Base-by-base conservation (phyloP, 2,888 invertebrate genomes). In the Hypena proboscidalis region DNA sequence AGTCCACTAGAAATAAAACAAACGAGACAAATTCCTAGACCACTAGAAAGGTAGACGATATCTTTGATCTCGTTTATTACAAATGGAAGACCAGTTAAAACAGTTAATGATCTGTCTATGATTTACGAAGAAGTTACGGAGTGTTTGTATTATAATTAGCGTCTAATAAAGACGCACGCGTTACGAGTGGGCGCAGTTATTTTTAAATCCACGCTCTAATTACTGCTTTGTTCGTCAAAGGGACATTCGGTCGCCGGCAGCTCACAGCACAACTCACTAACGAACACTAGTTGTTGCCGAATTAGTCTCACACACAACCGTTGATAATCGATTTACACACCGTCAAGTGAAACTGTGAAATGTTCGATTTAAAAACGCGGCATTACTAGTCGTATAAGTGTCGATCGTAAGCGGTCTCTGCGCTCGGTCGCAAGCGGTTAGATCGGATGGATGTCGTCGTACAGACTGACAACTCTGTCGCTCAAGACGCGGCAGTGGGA, bases 371-470 rank as follows among this genome's bases (percentile, higher is more conserved):
- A 59, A 64, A 71, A 57, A 62, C 56, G 39, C 65, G 56, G 52
- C 47, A 62, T 64, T 65, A 61, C 58, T 51, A 56, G 56, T 59
- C 49, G 66, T 39, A 39, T 29, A 64, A 67, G 54, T 66, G 70
- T 70, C 64, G 65, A 70, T 73, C 68, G 62, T 49, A 58, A 59
- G 67, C 60, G 56, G 59, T 68, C 56, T 55, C 64, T 64, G 72
- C 77, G 71, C 76, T 68, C 77, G 74, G 72, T 66, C 59, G 70
- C 73, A 70, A 34, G 70, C 78, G 76, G 74, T 80, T 80, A 77
- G 70, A 79, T 77, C 83, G 75, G 77, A 76, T 77, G 77, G 83
- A 74, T 84, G 85, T 81, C 85, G 83, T 77, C 73, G 82, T 61
- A 65, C 66, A 77, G 83, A 89, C 89, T 89, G 88, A 83, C 82